phyloP scores from a whole-genome alignment of 2,113 vertebrate species.

The Hypocryptadius cinnamomeus region DNA sequence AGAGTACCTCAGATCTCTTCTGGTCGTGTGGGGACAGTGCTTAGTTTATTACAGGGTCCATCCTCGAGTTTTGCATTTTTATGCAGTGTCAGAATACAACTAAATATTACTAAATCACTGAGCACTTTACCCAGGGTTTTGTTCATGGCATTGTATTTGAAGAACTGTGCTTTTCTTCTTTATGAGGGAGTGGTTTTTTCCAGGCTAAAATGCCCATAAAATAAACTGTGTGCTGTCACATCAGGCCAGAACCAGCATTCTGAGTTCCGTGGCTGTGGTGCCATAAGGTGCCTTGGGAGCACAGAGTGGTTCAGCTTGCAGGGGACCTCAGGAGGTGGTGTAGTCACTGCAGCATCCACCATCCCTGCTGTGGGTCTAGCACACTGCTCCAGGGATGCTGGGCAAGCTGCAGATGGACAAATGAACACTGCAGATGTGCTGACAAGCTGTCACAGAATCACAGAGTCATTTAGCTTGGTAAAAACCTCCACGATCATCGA shows the following conservation, averaged over 20 bases:
- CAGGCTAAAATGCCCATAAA: neutral
- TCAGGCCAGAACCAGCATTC: neutral
- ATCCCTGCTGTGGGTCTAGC: neutral
- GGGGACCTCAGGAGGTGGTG: neutral
- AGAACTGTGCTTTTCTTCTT: neutral
- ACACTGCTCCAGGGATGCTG: neutral
- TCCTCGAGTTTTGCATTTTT: neutral
- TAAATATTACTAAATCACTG: neutral
- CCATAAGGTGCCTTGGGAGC: neutral
- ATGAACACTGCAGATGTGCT: neutral
- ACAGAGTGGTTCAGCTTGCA: neutral
- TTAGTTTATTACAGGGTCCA: neutral
- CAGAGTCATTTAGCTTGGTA: neutral
- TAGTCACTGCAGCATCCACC: neutral
- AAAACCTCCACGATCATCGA: neutral
- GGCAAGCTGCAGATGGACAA: neutral
- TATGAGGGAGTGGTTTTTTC: neutral
- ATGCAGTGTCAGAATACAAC: neutral
- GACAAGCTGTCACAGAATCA: neutral
- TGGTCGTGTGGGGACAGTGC: neutral
- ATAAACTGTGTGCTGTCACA: neutral
- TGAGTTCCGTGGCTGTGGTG: neutral
- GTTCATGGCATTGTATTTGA: neutral
- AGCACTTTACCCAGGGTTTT: neutral
- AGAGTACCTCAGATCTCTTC: neutral